Conservation (phyloP, 1,140 invertebrate genomes). For the Listronotus bonariensis region DNA sequence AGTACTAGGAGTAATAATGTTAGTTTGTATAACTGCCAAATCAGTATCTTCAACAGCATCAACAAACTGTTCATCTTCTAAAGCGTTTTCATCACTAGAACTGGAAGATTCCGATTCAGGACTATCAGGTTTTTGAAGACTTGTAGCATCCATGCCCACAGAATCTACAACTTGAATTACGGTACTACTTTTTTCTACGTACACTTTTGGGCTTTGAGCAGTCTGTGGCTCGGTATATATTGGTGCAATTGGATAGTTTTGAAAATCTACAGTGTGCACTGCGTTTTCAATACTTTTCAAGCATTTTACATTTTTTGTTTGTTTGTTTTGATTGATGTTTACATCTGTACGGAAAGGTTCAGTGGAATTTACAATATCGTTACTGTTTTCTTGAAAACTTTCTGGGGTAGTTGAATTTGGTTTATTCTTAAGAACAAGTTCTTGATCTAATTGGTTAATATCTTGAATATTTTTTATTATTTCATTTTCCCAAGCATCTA, state of each 20-base stretch:
- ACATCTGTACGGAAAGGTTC: background rate
- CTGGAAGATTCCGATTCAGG: conserved; percentile 24
- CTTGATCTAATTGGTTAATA: conserved; percentile 41
- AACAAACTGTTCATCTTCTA: conserved; percentile 44
- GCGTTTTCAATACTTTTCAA: background rate
- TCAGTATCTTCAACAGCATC: conserved; percentile 55
- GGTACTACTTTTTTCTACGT: conserved; percentile 54
- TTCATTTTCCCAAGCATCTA: conserved; percentile 41
- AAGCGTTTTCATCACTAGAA: conserved; percentile 40
- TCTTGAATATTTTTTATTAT: conserved; percentile 46
- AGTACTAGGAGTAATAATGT: no score
- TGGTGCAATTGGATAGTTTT: background rate
- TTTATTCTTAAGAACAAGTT: conserved; percentile 8
- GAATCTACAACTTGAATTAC: conserved; percentile 52
- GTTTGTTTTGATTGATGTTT: background rate
- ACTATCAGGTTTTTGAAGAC: conserved; percentile 25
- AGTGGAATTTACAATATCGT: background rate
- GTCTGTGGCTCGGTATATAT: conserved; percentile 3
- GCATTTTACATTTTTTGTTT: background rate
- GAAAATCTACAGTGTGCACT: conserved; percentile 7
- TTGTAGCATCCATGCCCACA: conserved; percentile 16
- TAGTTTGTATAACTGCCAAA: conserved; percentile 14
- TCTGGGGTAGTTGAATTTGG: background rate
- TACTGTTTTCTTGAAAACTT: background rate
- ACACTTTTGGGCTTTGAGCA: conserved; percentile 41